Base-by-base conservation (phyloP, 2,888 invertebrate species). In the Theristus sp. region DNA sequence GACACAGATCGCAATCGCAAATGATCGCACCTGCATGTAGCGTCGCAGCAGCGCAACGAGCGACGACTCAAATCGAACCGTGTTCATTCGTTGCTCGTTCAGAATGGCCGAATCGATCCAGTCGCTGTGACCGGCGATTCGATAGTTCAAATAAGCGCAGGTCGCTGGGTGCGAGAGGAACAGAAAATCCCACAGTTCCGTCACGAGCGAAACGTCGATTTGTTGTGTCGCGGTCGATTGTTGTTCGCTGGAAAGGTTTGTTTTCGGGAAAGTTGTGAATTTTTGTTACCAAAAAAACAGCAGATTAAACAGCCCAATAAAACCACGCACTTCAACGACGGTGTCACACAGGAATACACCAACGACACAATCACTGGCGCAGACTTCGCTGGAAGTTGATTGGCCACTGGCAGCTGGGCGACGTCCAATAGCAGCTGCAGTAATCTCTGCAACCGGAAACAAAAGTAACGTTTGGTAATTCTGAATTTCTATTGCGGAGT, bases 131-230 rank as follows among this genome's bases (percentile, higher is more conserved):
- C 66, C 66, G 6, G 60, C 57, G 24, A 68, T 64, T 10, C 62
- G 58, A 54, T 66, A 66, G 49, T 67, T 67, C 49, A 70, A 61
- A 61, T 65, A 69, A 22, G 68, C 66, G 59, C 66, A 65, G 26
- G 64, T 60, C 20, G 70, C 67, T 1, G 70, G 68, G 62, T 70
- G 70, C 13, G 66, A 66, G 28, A 70, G 64, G 54, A 68, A 64
- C n/a, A 71, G 62, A 60, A 68, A 69, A 31, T 71, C 60, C 61
- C 62, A 62, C 20, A 61, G 30, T n/a, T 26, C 38, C 6, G 46
- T 59, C 25, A n/a, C n/a, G n/a, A n/a, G n/a, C n/a, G n/a, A n/a
- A n/a, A n/a, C n/a, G n/a, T 38, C 17, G 38, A 28, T 38, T 3
- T 1, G 17, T 20, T 56, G 26, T 6, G n/a, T 28, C 22, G 55